Evolutionary conservation across 2,888 invertebrate genomes (phyloP).

Genomic region (Oxyteleia sp.): DNA sequence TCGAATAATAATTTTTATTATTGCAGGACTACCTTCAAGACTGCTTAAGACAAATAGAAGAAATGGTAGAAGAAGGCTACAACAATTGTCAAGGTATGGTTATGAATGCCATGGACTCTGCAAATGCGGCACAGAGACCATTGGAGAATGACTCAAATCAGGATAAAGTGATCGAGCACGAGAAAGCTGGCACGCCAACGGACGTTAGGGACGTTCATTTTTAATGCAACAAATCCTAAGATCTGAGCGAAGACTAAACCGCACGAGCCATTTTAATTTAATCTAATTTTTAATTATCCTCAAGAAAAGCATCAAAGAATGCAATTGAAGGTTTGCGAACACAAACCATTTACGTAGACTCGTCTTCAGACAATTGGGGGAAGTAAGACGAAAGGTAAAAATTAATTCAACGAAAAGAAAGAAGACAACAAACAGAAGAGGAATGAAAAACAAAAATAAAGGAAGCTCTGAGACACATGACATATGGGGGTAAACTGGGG

Average conservation of each 20-base stretch:
- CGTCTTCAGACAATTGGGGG: too few relatives aligned
- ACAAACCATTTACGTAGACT: not conserved
- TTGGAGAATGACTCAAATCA: slow-evolving; percentile 86
- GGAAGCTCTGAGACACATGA: slow-evolving; percentile 31
- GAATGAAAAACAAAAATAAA: slow-evolving; percentile 17
- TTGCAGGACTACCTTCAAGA: slow-evolving; percentile 93
- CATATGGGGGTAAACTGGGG: slow-evolving; percentile 88
- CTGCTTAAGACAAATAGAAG: slow-evolving; percentile 94
- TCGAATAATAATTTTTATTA: too few relatives aligned
- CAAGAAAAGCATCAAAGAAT: not conserved
- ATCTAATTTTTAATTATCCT: slow-evolving; percentile 5
- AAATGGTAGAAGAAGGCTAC: slow-evolving; percentile 90
- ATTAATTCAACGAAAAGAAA: not conserved
- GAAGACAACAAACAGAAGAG: slow-evolving; percentile 26
- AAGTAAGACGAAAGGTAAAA: slow-evolving; percentile 1
- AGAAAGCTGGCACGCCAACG: slow-evolving; percentile 93
- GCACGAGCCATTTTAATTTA: not conserved
- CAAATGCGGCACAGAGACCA: slow-evolving; percentile 78
- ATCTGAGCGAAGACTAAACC: not conserved
- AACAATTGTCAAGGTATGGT: slow-evolving; percentile 79
- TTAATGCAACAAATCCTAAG: slow-evolving; percentile 85
- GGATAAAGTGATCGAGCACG: slow-evolving; percentile 89
- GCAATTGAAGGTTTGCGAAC: not conserved
- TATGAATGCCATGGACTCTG: slow-evolving; percentile 86
- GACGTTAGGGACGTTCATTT: slow-evolving; percentile 95